Conservation (phyloP, 2,113 vertebrate genomes). For the Microtus oregoni region DNA sequence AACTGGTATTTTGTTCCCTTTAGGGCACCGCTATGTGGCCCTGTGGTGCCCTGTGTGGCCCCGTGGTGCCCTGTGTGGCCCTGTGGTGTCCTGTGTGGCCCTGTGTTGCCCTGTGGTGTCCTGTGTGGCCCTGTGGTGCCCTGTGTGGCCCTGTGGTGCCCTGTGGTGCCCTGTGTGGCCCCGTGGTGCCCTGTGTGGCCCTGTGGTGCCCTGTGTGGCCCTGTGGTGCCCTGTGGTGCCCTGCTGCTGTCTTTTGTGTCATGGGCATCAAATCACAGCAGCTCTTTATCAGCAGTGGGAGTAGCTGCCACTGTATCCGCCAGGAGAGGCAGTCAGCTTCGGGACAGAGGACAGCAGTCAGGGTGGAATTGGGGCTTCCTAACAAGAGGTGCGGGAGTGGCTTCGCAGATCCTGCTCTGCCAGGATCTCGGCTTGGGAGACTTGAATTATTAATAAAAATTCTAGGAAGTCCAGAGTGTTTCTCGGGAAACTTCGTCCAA, state of each 20-base stretch:
- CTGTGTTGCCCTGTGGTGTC: too few species aligned
- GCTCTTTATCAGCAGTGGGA: not conserved
- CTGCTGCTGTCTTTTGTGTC: not conserved
- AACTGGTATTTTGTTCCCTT: not conserved
- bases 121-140: not conserved
- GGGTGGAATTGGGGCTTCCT: not conserved
- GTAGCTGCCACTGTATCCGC: not conserved
- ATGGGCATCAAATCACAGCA: not conserved
- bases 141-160: not conserved
- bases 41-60: too few species aligned
- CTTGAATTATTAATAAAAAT: conserved; percentile 79
- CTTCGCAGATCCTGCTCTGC: not conserved
- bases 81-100: not conserved
- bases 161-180: too few species aligned
- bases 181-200: too few species aligned
- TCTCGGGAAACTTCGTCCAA: conserved; percentile 66
- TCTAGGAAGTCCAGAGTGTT: conserved; percentile 68
- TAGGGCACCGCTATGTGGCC: not conserved
- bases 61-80: too few species aligned
- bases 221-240: too few species aligned
- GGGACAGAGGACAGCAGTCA: not conserved
- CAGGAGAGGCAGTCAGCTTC: not conserved
- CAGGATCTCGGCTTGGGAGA: conserved; percentile 47
- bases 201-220: too few species aligned
- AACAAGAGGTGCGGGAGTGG: not conserved